Conservation (phyloP, 2,888 invertebrate species). For the Pyrocoelia pectoralis region DNA sequence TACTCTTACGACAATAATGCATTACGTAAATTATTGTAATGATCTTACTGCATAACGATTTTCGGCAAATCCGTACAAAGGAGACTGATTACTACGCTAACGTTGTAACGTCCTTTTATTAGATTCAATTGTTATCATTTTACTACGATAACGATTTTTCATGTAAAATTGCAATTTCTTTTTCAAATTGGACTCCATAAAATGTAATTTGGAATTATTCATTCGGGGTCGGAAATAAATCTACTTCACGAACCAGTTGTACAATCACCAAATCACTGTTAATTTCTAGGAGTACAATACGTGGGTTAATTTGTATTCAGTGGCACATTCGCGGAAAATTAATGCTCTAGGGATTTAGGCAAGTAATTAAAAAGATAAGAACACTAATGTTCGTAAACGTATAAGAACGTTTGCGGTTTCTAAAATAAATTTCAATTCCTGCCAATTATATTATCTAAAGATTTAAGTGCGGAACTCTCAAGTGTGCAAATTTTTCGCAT, state of each 20-base stretch:
- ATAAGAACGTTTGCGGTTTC: conserved; percentile 20
- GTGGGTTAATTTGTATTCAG: conserved; percentile 36
- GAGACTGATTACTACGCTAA: neutral
- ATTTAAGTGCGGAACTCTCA: neutral
- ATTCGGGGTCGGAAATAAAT: conserved; percentile 21
- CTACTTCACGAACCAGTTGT: conserved; percentile 19
- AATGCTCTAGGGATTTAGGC: conserved; percentile 30
- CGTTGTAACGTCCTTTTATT: neutral
- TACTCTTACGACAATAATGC: too few relatives aligned
- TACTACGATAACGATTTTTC: conserved; percentile 7
- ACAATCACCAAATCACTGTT: conserved; percentile 33
- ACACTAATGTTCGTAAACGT: conserved; percentile 23
- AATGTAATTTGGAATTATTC: conserved; percentile 22
- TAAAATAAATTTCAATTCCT: conserved; percentile 14
- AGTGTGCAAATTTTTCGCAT: neutral
- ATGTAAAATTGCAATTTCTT: conserved; percentile 8
- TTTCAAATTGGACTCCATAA: conserved; percentile 15
- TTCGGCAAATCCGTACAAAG: neutral
- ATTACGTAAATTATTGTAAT: too few relatives aligned
- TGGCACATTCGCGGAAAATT: conserved; percentile 32
- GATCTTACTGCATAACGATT: too few relatives aligned
- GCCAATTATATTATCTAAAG: conserved; percentile 4
- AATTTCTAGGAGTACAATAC: conserved; percentile 30
- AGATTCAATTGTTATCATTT: conserved; percentile 8
- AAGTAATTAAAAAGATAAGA: conserved; percentile 35